A percentile compares a stretch with the other conserved stretches of the same genome.
Conservation (phyloP, 2,113 vertebrate genomes). For the Dromiciops gliroides region DNA sequence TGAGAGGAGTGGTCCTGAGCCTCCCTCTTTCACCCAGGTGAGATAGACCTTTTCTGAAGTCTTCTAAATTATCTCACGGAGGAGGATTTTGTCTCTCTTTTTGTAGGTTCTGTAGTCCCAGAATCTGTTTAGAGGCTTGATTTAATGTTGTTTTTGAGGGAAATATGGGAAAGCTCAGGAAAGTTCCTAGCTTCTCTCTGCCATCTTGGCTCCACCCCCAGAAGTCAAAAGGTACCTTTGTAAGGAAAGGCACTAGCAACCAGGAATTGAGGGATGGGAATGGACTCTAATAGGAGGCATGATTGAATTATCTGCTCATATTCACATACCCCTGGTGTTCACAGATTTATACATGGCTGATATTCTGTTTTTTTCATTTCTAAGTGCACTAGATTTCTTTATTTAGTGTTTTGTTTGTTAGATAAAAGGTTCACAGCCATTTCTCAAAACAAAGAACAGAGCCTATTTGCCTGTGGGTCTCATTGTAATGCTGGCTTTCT, state of each 20-base stretch:
- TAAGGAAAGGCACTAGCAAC: neutral
- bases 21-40: no score
- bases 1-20: no score
- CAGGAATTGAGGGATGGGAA: neutral
- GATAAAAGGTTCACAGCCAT: slow-evolving; percentile 6
- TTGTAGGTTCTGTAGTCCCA: no score
- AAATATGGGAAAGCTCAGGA: no score
- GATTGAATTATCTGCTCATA: neutral
- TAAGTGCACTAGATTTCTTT: neutral
- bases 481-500: slow-evolving; percentile 49
- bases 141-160: no score
- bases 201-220: no score
- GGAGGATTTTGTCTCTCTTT: no score
- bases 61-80: no score
- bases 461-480: neutral
- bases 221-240: neutral
- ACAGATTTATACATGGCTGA: neutral
- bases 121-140: no score
- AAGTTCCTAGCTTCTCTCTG: no score
- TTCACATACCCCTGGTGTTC: neutral
- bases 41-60: no score
- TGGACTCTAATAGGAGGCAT: neutral
- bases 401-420: slow-evolving; percentile 57
- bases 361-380: slow-evolving; percentile 30
- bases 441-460: slow-evolving; percentile 39